Conservation (phyloP, 1,140 invertebrate genomes). For the Drosophila tsacasi region DNA sequence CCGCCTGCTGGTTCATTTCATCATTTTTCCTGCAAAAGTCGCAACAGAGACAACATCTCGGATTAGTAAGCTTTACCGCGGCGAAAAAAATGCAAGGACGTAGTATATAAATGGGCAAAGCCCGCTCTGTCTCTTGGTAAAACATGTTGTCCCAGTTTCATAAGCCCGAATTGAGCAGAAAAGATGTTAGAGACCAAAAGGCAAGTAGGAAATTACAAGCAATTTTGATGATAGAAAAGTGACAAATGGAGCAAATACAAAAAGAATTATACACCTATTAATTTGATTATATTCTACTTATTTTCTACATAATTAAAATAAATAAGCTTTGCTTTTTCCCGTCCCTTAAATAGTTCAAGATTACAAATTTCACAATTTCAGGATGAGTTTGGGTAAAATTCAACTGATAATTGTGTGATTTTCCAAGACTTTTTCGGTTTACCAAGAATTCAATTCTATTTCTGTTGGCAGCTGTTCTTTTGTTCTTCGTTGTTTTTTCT, state of each 20-base stretch:
- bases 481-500: not conserved
- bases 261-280: not conserved
- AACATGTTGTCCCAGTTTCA: not conserved
- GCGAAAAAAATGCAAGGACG: not conserved
- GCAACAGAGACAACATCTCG: constrained; percentile 22
- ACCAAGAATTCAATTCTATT: constrained; percentile 5
- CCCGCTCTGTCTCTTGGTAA: not conserved
- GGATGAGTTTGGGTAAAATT: not conserved
- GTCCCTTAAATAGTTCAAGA: not conserved
- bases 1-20: constrained; percentile 85
- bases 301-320: not conserved
- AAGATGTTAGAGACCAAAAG: not conserved
- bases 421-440: constrained; percentile 10
- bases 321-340: no score
- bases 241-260: not conserved
- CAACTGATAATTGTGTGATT: not conserved
- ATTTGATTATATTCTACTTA: not conserved
- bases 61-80: constrained; percentile 30
- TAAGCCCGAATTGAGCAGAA: constrained; percentile 17
- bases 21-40: constrained; percentile 84
- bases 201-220: not conserved
- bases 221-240: constrained; percentile 7
- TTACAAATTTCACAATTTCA: not conserved
- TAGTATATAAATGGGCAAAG: constrained; percentile 1
- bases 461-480: constrained; percentile 16